A percentile compares a stretch with the other conserved stretches of the same genome.
Evolutionary conservation across 2,888 invertebrate species (phyloP).

Genomic region (Aporophyla lueneburgensis): DNA sequence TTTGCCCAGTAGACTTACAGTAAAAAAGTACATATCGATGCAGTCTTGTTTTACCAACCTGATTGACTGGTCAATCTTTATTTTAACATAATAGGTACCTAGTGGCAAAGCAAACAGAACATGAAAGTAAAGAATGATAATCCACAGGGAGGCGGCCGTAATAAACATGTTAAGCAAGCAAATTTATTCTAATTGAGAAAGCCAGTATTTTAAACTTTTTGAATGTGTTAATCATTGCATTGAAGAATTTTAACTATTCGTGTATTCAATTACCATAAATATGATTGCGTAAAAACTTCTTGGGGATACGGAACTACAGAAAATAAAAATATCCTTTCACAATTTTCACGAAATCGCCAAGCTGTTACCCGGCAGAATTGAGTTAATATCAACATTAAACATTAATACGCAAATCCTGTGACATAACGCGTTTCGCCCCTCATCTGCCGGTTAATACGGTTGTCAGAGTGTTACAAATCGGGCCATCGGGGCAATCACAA

Average conservation of each 20-base stretch:
- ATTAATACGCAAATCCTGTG: conserved; percentile 27
- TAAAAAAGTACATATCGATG: too few relatives aligned
- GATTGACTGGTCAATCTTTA: neutral
- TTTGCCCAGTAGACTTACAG: too few relatives aligned
- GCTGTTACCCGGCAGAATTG: conserved; percentile 28
- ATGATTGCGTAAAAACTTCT: neutral
- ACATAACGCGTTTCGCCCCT: conserved; percentile 24
- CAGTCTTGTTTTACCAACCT: neutral
- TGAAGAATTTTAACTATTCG: neutral
- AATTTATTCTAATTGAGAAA: neutral
- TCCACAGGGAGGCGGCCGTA: neutral
- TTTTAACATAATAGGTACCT: neutral
- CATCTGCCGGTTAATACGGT: conserved; percentile 60
- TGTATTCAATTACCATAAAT: neutral
- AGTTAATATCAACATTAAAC: conserved; percentile 25
- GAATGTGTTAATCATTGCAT: neutral
- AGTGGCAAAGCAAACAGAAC: neutral
- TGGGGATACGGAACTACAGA: neutral
- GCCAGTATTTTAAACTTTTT: neutral
- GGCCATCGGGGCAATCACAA: conserved; percentile 64
- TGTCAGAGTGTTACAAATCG: conserved; percentile 67
- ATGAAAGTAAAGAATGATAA: too few relatives aligned
- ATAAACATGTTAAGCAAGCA: neutral
- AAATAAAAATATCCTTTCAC: neutral
- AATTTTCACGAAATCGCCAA: neutral